phyloP scores from a whole-genome alignment of 2,113 vertebrate species.

The Scomber scombrus region DNA sequence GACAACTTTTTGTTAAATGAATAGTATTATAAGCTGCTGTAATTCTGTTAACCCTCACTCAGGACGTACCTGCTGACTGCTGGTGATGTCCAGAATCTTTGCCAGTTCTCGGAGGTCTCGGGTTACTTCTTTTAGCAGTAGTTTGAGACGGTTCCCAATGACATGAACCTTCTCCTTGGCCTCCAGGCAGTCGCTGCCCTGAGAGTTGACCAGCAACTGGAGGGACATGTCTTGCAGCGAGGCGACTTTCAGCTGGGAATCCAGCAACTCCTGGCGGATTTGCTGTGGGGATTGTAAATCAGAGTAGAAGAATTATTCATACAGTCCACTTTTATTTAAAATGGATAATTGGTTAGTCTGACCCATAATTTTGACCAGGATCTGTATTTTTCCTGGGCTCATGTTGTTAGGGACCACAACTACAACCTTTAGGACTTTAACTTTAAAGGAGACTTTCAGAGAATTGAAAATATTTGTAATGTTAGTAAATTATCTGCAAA shows the following conservation, averaged over 20 bases:
- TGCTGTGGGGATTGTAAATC: conserved; percentile 82
- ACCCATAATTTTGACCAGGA: background rate
- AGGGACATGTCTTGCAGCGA: conserved; percentile 96
- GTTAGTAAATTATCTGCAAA: too few species aligned
- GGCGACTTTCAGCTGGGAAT: conserved; percentile 93
- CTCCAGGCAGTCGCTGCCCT: conserved; percentile 95
- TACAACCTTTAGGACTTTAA: background rate
- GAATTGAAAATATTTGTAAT: too few species aligned
- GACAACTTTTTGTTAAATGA: too few species aligned
- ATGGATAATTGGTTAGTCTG: too few species aligned
- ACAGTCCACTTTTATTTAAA: background rate
- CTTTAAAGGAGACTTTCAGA: background rate
- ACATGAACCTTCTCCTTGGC: conserved; percentile 99
- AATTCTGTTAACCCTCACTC: too few species aligned
- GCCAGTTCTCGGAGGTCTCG: conserved; percentile 92
- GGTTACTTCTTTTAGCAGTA: conserved; percentile 95
- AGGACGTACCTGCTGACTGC: conserved; percentile 94
- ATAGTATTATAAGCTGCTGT: too few species aligned
- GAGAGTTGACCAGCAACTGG: conserved; percentile 94
- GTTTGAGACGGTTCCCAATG: conserved; percentile 95
- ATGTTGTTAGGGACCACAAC: background rate
- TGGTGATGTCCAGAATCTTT: conserved; percentile 91
- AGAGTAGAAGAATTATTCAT: background rate
- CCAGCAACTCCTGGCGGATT: conserved; percentile 95
- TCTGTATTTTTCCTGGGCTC: background rate